Evolutionary conservation across 2,888 invertebrate genomes (phyloP).

Genomic region (Mesoligia furuncula): DNA sequence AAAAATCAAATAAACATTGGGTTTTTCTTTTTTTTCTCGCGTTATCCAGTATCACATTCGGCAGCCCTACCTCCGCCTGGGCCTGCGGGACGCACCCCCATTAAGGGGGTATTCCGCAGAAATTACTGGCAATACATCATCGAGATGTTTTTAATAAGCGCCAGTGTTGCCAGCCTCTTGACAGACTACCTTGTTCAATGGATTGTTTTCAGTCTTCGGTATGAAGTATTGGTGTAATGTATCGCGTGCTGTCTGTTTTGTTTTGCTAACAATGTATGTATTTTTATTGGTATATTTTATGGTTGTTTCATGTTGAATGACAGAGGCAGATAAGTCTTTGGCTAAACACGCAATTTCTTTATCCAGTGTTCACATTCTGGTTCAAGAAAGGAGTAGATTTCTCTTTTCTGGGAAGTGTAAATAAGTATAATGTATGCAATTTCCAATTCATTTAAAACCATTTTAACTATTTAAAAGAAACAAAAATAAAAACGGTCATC

Average conservation of each 20-base stretch:
- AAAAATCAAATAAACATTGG: not conserved
- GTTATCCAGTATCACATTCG: slow-evolving; percentile 27
- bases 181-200: slow-evolving; percentile 71
- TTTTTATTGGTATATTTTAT: slow-evolving; percentile 18
- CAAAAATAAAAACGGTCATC: not conserved
- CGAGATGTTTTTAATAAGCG: slow-evolving; percentile 87
- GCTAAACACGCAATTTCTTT: too few species aligned
- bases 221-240: slow-evolving; percentile 59
- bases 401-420: not conserved
- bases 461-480: not conserved
- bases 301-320: not conserved
- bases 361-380: not conserved
- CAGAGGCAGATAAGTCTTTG: not conserved
- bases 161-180: slow-evolving; percentile 69
- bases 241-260: slow-evolving; percentile 50
- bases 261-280: slow-evolving; percentile 43
- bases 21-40: not conserved
- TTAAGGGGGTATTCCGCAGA: slow-evolving; percentile 76
- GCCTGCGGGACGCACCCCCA: slow-evolving; percentile 61
- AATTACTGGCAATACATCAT: slow-evolving; percentile 87
- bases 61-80: slow-evolving; percentile 53
- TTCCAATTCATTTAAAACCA: not conserved
- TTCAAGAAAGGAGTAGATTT: not conserved
- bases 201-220: slow-evolving; percentile 60
- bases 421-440: too few species aligned